Base-by-base conservation (phyloP, 1,140 invertebrate species). In the Hesperophylax magnus region DNA sequence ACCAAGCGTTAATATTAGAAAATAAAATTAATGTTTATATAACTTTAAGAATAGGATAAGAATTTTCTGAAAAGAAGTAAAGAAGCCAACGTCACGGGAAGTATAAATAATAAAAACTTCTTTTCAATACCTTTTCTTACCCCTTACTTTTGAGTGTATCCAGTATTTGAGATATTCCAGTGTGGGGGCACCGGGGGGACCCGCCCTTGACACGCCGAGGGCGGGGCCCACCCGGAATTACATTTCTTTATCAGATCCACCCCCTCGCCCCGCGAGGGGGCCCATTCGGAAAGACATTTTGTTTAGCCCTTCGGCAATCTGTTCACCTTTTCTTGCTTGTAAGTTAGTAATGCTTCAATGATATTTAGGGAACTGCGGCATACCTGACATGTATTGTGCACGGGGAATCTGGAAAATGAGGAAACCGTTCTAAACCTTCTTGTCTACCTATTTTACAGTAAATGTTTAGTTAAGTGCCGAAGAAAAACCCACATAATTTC, bases 161-260 rank as follows among this genome's bases (percentile, higher is more conserved):
- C 63, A 27, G 22, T 22, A 67, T 67, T 27, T 67, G 63, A 31
- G 22, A 27, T 31, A 67, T 67, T 34, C 31, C 17, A 52, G 18
- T 47, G 39, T 47, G 47, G 69, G 31, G 18, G 18, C 39, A 8
- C 39, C 11, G 34, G n/a, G 7, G 69, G 39, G 69, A 18, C 18
- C 47, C 47, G 34, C 69, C 69, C 47, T 72, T 72, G 63, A 72
- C 69, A 72, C 34, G 69, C 47, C 34, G 47, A 53, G 69, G 34
- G 47, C 69, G 47, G 69, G n/a, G 2, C 47, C 69, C 18, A 39
- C 39, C 47, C 39, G 69, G 69, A 53, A 72, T 72, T 72, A 72
- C 69, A 72, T 72, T 72, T 72, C 69, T 72, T 72, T 72, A 72
- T 72, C 69, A 72, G 69, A 72, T 72, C 69, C 69, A 52, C 67